Evolutionary conservation across 2,888 invertebrate species (phyloP), one percentile per base, ranked within the genome.

Genomic region (Magallana nippona): DNA sequence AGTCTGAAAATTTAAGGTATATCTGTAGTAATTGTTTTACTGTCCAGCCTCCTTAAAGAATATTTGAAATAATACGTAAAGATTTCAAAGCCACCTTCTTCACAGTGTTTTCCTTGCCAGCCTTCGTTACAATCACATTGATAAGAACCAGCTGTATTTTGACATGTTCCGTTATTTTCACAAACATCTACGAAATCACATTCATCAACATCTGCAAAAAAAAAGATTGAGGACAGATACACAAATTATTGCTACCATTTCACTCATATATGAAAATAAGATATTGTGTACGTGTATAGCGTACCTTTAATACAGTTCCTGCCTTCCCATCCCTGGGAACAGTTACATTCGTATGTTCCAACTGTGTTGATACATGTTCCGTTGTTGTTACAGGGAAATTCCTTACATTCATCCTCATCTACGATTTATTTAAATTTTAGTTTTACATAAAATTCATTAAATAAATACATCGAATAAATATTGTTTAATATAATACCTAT

Each of bases 381-480:
- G 27, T 87, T 87, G 84, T 90, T 89, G 10, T 71, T 60, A 84
- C 89, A 90, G 0, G 88, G 88, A 11, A 97, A 97, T 78, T 32
- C 8, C 19, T 11, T 56, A 19, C 89, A 89, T 71, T 88, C 87
- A 85, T 89, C 84, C n/a, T 86, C 79, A 87, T 89, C 88, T 78
- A 55, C 17, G n/a, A n/a, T n/a, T n/a, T n/a, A n/a, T n/a, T n/a
- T n/a, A n/a, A n/a, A n/a, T n/a, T 32, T 5, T 3, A 32, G 32
- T 5, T 3, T 44, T 44, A 5, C 44, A 44, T 44, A 44, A 10
- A 78, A 55, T 17, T 8, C 55, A 78, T 58, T 1, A 5, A 79
- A n/a, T 11, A n/a, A 55, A 17, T 3, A 11, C 17, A 55, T 44
- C 11, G 17, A 13, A 55, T 19, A 10, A 22, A 17, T 55, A 44